Base-by-base conservation (phyloP, 2,888 invertebrate genomes). In the Lasioglossum marginatum region DNA sequence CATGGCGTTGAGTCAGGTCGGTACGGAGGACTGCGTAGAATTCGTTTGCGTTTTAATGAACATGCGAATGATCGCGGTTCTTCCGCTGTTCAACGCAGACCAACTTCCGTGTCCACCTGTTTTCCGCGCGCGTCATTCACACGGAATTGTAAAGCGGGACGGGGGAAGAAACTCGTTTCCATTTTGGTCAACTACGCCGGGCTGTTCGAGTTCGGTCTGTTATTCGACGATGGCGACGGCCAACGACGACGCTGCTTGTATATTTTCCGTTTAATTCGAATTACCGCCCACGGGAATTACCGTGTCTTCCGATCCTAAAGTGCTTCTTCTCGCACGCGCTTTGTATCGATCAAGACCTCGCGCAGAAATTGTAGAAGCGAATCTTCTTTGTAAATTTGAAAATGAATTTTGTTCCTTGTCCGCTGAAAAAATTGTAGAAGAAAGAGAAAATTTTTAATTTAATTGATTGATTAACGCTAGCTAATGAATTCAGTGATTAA, bases 11-110 rank as follows among this genome's bases (percentile, higher is more conserved):
- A 71, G 81, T 81, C 88, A 82, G 80, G 82, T 79, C 80, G 82
- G 83, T 63, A 77, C 75, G 81, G 77, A 72, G 83, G 75, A 83
- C 70, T 83, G 83, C 85, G 81, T 79, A 89, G 88, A 90, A 90
- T 92, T 91, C 91, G 89, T 91, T 92, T 91, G 91, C 91, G 87
- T 91, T 92, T 91, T 92, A 92, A 92, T 90, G 88, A 92, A 90
- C 88, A 86, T 85, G 87, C 90, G 88, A 91, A 85, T 90, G 88
- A 88, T 91, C 86, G 86, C 73, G 78, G 83, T 87, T 86, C 89
- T 87, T 89, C 79, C 71, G 70, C 73, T 76, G 77, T 74, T 68
- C 76, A 73, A 48, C 73, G 79, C 77, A 81, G 81, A 57, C 80
- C 77, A 74, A 77, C 82, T 77, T 79, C 68, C 77, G 52, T 75